Base-by-base conservation (phyloP, 2,113 vertebrate genomes). In the Circaetus gallicus region DNA sequence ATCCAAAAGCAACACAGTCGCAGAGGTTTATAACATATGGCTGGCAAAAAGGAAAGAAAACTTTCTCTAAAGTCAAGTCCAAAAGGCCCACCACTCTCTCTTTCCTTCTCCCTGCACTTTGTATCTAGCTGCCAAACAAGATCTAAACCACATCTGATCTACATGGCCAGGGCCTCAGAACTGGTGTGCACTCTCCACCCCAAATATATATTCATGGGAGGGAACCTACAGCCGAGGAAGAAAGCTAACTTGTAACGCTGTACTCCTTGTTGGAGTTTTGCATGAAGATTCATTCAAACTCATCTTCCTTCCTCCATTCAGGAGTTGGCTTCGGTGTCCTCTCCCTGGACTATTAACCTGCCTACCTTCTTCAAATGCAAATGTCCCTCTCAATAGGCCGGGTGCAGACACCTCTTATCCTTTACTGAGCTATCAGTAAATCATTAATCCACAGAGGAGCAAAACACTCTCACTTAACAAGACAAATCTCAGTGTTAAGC, bases 311-410 rank as follows among this genome's bases (percentile, higher is more conserved):
- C 36, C 66, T 69, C 52, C 72, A 69, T 61, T 82, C 85, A 94
- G 52, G 61, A 82, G 31, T 18, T 17, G 4, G 38, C 40, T 95
- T 89, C 71, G 26, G 6, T 73, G 67, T 86, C 80, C 53, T 86
- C 47, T 90, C 40, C 21, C 31, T 50, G 29, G 31, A 42, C 85
- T 83, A 32, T 73, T 92, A 80, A 89, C 45, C 49, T 50, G 22
- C 50, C 79, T 70, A 72, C 77, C 16, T 77, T 62, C 90, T 97
- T 89, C 72, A 86, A 88, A 92, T 84, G 93, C 45, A 83, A 94
- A 91, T 82, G 29, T 59, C 47, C 50, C 32, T 71, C 67, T 83
- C 67, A 89, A n/a, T 14, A 90, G 76, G 63, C 53, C 89, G 83
- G 76, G 86, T 90, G 66, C 43, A 90, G 87, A 80, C 67, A 84